Evolutionary conservation across 1,140 invertebrate genomes (phyloP).

Genomic region (Papilio helenus): DNA sequence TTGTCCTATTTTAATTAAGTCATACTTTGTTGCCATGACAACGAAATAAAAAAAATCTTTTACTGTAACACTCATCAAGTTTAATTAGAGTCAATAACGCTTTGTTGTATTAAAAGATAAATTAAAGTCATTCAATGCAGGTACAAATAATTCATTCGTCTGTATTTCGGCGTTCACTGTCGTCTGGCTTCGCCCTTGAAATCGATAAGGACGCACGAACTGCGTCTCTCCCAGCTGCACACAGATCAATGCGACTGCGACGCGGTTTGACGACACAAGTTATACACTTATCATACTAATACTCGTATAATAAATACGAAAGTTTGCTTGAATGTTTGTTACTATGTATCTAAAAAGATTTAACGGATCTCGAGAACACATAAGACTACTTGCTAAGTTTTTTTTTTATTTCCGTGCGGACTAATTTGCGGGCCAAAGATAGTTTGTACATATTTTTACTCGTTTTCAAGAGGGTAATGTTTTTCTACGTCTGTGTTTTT

Average conservation of each 20-base stretch:
- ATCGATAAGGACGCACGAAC: slow-evolving; percentile 10
- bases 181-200: slow-evolving; percentile 23
- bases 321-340: too few species aligned
- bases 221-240: background rate
- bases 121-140: background rate
- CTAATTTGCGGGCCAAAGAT: too few species aligned
- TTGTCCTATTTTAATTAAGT: background rate
- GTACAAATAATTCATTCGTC: background rate
- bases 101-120: background rate
- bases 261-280: background rate
- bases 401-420: too few species aligned
- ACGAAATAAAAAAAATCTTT: background rate
- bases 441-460: too few species aligned
- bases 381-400: too few species aligned
- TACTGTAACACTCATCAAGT: background rate
- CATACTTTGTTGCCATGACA: background rate
- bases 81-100: background rate
- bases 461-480: too few species aligned
- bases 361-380: too few species aligned
- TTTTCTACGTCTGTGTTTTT: too few species aligned
- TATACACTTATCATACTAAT: background rate
- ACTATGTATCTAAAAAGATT: too few species aligned
- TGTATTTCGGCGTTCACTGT: background rate
- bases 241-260: background rate
- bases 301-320: too few species aligned